These are phyloP conservation scores for Coracias cyanogaster DNA, from an alignment of 2,797 vertebrate genomes.

Conservation along the genomic window DNA sequence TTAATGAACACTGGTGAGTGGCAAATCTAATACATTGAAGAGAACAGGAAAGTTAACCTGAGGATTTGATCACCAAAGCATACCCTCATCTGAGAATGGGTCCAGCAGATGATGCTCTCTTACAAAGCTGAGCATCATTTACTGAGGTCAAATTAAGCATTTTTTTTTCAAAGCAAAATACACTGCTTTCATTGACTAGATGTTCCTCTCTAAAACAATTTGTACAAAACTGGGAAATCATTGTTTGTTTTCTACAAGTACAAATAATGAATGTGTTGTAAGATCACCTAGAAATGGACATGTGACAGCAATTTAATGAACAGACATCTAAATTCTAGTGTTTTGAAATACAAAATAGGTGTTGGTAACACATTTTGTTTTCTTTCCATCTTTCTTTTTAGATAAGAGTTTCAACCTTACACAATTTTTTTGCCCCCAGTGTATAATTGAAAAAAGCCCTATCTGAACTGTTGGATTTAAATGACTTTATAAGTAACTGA, in stretches of 20 bases:
- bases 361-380: not conserved
- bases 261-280: not conserved
- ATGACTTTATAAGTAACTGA: not conserved
- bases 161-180: not conserved
- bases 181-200: not conserved
- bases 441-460: not conserved
- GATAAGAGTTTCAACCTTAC: not conserved
- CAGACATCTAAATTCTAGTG: not conserved
- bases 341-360: not conserved
- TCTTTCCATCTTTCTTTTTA: not conserved
- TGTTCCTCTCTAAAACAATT: not conserved
- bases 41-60: not conserved
- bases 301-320: not conserved
- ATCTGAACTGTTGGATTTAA: not conserved
- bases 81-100: not conserved
- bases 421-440: not conserved
- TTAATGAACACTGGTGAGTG: not conserved
- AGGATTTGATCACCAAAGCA: not conserved
- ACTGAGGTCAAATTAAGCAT: not conserved
- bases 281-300: not conserved
- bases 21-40: not conserved
- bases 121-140: not conserved
- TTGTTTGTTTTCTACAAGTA: not conserved
- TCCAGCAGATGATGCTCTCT: not conserved
- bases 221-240: not conserved